Conservation (phyloP, 2,888 invertebrate genomes). For the Drosophila formosana region DNA sequence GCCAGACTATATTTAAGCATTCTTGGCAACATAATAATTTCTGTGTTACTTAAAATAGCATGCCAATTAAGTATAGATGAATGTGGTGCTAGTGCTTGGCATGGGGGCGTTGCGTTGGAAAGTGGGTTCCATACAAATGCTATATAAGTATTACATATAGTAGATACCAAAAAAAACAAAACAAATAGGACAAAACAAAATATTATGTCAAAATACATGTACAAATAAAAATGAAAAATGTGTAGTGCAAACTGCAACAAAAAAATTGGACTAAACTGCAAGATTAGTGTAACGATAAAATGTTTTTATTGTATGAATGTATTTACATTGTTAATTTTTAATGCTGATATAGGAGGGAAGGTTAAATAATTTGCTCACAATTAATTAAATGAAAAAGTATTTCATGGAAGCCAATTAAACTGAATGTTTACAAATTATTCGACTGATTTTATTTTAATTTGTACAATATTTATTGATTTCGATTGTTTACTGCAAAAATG, state of each 20-base stretch:
- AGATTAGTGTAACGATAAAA: slow-evolving; percentile 25
- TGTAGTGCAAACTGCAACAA: slow-evolving; percentile 34
- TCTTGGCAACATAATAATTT: slow-evolving; percentile 67
- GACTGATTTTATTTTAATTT: neutral
- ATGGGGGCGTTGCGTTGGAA: slow-evolving; percentile 23
- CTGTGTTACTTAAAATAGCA: slow-evolving; percentile 73
- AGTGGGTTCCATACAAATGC: slow-evolving; percentile 43
- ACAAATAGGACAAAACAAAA: slow-evolving; percentile 14
- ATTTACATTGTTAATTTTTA: slow-evolving; percentile 20
- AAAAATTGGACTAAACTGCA: slow-evolving; percentile 2
- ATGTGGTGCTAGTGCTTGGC: slow-evolving; percentile 23
- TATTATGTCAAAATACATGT: slow-evolving; percentile 4
- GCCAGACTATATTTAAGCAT: slow-evolving; percentile 62
- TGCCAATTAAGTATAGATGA: slow-evolving; percentile 49
- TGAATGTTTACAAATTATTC: slow-evolving; percentile 28
- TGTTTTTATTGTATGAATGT: neutral
- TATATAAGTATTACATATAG: slow-evolving; percentile 10
- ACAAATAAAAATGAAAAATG: slow-evolving; percentile 13
- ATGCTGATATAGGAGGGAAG: neutral
- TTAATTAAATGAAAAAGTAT: neutral
- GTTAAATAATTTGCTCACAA: slow-evolving; percentile 17
- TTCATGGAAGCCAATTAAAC: slow-evolving; percentile 8
- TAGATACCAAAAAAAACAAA: slow-evolving; percentile 1
- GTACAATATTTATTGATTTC: slow-evolving; percentile 3
- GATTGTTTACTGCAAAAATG: slow-evolving; percentile 10